Evolutionary conservation across 2,888 invertebrate species (phyloP), one percentile per base, ranked within the genome.

Genomic region (Sussaba pulchella): DNA sequence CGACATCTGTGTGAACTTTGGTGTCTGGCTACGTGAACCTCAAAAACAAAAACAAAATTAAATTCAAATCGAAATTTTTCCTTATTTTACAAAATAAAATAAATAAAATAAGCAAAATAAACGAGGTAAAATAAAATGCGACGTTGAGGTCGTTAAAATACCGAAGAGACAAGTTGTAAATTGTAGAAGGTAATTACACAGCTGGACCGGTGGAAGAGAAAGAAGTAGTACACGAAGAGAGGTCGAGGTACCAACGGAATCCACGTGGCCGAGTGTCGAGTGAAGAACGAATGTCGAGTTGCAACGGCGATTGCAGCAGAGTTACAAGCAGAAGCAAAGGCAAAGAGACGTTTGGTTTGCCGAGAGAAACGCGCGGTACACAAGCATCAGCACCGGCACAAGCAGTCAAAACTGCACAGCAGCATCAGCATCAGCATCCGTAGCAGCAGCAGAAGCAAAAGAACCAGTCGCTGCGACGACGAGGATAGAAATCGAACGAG

Each of bases 231-330:
- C 31, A 31, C 67, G 41, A 69, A 10, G 54, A n/a, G n/a, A 41
- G 67, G 41, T 54, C 52, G 52, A 47, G 66, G 39, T 21, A 67
- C 39, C 54, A 12, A 8, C 8, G 14, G 67, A 69, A n/a, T 69
- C 67, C 67, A 69, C 67, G 67, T 69, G 67, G 67, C 67, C 21
- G 41, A 69, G 54, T 52, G 41, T 52, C 54, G 67, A 54, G 52
- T n/a, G 39, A 41, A 64, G 67, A 72, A 26, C 43, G 74, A 59
- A 50, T 64, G 67, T 61, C 50, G 52, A 21, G 52, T 41, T 69
- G 67, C 67, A 67, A 47, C 52, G 36, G 47, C 47, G n/a, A 5
- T n/a, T 4, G 43, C 43, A n/a, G 43, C 57, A 9, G 57, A 26
- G 17, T 2, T 6, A 31, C 31, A 31, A 31, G 31, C 31, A 6